Percentiles rank a stretch among this genome's conserved stretches.
These are phyloP conservation scores for Limnephilus rhombicus DNA, from an alignment of 2,888 invertebrate genomes.

Conservation along the genomic window DNA sequence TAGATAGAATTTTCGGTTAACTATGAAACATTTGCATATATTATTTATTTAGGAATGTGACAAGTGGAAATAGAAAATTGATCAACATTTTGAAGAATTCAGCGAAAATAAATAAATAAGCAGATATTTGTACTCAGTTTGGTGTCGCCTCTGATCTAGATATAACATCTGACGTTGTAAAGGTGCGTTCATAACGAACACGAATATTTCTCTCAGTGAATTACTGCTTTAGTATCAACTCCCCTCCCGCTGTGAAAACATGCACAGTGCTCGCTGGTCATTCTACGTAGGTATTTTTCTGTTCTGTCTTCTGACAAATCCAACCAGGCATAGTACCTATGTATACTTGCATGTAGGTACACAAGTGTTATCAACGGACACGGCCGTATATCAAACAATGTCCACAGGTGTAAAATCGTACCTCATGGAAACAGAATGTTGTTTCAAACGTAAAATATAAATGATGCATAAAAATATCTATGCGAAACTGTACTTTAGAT, in stretches of 20 bases:
- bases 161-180: constrained; percentile 56
- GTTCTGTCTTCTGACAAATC: constrained; percentile 54
- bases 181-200: constrained; percentile 60
- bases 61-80: neutral
- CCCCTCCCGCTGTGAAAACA: constrained; percentile 65
- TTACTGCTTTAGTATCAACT: constrained; percentile 61
- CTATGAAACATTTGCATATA: too few relatives aligned
- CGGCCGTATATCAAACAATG: constrained; percentile 31
- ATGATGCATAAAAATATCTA: neutral
- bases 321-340: constrained; percentile 21
- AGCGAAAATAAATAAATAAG: neutral
- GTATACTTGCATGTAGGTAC: neutral
- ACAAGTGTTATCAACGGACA: constrained; percentile 44
- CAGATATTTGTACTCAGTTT: neutral
- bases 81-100: neutral
- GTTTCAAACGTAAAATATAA: constrained; percentile 15
- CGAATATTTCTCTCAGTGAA: constrained; percentile 64
- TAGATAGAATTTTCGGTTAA: too few relatives aligned
- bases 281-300: constrained; percentile 56
- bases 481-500: neutral
- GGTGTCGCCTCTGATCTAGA: constrained; percentile 59
- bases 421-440: constrained; percentile 35
- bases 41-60: neutral
- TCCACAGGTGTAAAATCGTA: constrained; percentile 25
- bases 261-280: constrained; percentile 56